Conservation (phyloP, 1,140 invertebrate species). For the Drosophila orena region DNA sequence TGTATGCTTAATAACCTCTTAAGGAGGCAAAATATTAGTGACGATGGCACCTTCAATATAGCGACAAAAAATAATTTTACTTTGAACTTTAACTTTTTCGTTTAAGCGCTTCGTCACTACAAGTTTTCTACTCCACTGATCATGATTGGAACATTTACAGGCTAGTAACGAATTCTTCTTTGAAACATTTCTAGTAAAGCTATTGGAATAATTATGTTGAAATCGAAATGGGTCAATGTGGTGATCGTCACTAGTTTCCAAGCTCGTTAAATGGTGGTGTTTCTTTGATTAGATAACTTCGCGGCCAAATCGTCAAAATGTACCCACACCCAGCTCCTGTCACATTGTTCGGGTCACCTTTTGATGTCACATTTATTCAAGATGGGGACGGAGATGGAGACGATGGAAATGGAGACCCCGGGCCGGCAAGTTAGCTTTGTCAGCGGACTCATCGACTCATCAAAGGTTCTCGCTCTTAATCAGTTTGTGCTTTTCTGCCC, state of each 20-base stretch:
- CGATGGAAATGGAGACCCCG: neutral
- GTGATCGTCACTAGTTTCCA: neutral
- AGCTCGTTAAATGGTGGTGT: neutral
- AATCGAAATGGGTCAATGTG: neutral
- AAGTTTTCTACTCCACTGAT: too few species aligned
- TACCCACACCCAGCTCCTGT: neutral
- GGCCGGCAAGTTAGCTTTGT: conserved; percentile 7
- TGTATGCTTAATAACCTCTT: too few species aligned
- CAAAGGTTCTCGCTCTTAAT: conserved; percentile 50
- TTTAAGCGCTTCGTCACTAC: too few species aligned
- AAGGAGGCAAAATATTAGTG: too few species aligned
- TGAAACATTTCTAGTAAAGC: too few species aligned
- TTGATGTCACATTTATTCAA: conserved; percentile 38
- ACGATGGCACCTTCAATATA: too few species aligned
- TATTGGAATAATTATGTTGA: neutral
- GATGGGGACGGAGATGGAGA: neutral
- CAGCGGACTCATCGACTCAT: conserved; percentile 34
- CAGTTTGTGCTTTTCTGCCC: conserved; percentile 48
- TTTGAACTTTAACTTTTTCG: too few species aligned
- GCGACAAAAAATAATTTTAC: too few species aligned
- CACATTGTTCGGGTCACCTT: conserved; percentile 1
- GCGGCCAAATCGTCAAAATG: neutral
- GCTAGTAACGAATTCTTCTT: neutral
- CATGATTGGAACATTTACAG: too few species aligned
- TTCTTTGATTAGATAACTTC: conserved; percentile 1